phyloP scores from a whole-genome alignment of 2,797 vertebrate genomes.

The Masticophis lateralis region DNA sequence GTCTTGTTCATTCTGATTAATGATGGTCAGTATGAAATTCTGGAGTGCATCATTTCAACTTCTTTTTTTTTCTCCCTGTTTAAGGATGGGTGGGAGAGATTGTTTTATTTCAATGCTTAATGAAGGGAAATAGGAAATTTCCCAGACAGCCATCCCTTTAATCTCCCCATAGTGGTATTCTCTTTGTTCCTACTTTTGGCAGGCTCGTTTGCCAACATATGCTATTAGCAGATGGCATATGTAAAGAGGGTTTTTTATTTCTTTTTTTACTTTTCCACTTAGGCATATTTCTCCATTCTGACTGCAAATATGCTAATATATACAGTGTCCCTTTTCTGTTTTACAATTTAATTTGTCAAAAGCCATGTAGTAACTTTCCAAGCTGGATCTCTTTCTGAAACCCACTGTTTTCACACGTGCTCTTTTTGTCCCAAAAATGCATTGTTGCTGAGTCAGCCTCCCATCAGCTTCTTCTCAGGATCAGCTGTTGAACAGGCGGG shows the following conservation, averaged over 20 bases:
- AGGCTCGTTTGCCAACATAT: conserved; percentile 59
- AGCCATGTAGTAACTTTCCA: conserved; percentile 25
- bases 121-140: conserved; percentile 1
- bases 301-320: conserved; percentile 37
- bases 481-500: conserved; percentile 38
- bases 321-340: background rate
- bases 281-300: conserved; percentile 54
- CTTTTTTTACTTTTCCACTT: conserved; percentile 59
- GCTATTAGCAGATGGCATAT: conserved; percentile 70
- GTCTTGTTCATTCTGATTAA: background rate
- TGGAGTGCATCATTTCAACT: background rate
- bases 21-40: background rate
- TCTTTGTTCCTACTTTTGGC: conserved; percentile 69
- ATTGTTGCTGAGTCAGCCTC: conserved; percentile 16
- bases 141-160: conserved; percentile 14
- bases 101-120: background rate
- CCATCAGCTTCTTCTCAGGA: conserved; percentile 45
- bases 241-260: conserved; percentile 51
- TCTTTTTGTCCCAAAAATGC: conserved; percentile 44
- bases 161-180: conserved; percentile 52
- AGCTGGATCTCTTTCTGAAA: conserved; percentile 5
- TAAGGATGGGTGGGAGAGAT: background rate
- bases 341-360: conserved; percentile 21
- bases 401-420: conserved; percentile 26
- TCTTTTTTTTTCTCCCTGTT: background rate